Percentiles rank a stretch among this genome's conserved stretches.
Conservation (phyloP, 2,113 vertebrate species). For the Microtus oregoni region DNA sequence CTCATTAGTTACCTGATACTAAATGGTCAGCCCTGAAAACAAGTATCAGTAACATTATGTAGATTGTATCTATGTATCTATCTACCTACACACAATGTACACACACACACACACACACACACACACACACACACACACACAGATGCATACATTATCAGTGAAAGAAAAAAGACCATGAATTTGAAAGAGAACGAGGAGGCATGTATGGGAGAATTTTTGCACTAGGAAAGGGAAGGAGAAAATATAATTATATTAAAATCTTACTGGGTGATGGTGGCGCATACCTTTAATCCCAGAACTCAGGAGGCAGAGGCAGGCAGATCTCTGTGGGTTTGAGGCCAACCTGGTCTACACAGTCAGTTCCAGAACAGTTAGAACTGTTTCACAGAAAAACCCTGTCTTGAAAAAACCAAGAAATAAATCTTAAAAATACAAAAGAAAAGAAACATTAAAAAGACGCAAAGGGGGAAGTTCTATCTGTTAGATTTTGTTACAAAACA, state of each 20-base stretch:
- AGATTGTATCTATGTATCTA: neutral
- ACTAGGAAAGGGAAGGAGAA: neutral
- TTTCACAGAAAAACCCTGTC: neutral
- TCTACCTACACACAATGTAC: neutral
- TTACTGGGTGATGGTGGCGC: neutral
- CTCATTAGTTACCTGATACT: neutral
- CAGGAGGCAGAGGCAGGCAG: neutral
- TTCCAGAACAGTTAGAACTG: neutral
- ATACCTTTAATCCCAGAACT: neutral
- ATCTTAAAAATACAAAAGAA: neutral
- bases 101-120: neutral
- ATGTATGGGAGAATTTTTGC: neutral
- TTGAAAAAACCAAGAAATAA: neutral
- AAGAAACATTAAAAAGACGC: neutral
- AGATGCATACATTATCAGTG: neutral
- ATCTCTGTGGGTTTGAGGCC: neutral
- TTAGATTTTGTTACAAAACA: neutral
- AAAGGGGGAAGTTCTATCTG: neutral
- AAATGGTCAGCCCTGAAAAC: neutral
- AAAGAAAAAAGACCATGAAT: neutral
- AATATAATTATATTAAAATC: neutral
- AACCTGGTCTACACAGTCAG: neutral
- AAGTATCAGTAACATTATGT: neutral
- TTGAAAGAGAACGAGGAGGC: neutral
- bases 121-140: neutral